Conservation (phyloP, 2,797 vertebrate genomes). For the Enteromius anoplus region DNA sequence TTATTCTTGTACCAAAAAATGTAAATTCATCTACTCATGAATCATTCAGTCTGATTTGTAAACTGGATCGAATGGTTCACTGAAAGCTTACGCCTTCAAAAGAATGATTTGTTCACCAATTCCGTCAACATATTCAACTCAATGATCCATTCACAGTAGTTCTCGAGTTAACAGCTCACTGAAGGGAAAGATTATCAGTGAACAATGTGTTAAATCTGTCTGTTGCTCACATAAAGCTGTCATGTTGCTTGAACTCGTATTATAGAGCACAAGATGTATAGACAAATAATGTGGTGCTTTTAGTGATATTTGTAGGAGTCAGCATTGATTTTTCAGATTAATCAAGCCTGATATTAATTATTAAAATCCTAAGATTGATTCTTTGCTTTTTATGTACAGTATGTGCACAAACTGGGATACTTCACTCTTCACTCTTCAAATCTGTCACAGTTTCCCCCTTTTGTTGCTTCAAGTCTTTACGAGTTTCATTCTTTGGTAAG, state of each 20-base stretch:
- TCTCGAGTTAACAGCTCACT: slow-evolving; percentile 8
- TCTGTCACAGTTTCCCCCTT: not conserved
- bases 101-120: not conserved
- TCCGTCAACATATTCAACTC: not conserved
- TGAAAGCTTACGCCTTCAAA: not conserved
- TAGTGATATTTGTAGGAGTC: not conserved
- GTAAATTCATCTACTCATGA: not conserved
- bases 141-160: not conserved
- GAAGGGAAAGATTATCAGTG: slow-evolving; percentile 19
- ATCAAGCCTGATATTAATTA: not conserved
- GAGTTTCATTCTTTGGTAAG: not conserved
- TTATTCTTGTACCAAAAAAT: not conserved
- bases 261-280: not conserved
- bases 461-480: not conserved
- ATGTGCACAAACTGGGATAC: not conserved
- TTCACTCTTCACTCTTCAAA: not conserved
- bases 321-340: not conserved
- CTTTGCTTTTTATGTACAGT: not conserved
- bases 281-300: not conserved
- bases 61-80: slow-evolving; percentile 9
- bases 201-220: slow-evolving; percentile 15
- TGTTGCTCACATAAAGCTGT: not conserved
- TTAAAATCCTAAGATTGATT: not conserved
- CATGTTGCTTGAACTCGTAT: not conserved
- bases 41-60: not conserved